Evolutionary conservation across 2,113 vertebrate species (phyloP), one percentile per base, ranked within the genome.

Genomic region (Nothoprocta pentlandii): DNA sequence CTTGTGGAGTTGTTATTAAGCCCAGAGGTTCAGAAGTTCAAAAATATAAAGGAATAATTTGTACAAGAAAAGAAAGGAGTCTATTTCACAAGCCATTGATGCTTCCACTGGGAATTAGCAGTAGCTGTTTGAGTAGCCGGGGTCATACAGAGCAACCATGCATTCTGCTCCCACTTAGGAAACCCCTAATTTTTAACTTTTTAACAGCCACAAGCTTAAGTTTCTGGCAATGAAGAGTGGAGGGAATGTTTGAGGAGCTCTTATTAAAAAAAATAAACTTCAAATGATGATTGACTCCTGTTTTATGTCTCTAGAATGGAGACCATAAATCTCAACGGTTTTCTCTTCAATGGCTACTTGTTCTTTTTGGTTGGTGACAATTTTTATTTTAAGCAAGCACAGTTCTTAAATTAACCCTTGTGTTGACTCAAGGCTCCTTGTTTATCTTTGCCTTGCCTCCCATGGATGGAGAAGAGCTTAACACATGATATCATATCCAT

Each of bases 21-120:
- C 77, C 47, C 84, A 92, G 80, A 96, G 87, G 95, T 97, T 97
- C 95, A 97, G 92, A 96, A 97, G 96, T 97, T 97, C 94, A 97
- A 89, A 93, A 92, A 94, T 95, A 95, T 96, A 96, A 97, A 96
- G 85, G 91, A 96, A 97, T 95, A 97, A 97, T 96, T 97, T 97
- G 95, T 96, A 97, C 77, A 96, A 96, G 95, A 97, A 97, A 96
- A 97, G 94, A 97, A 97, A 96, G 89, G 89, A 84, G 87, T 82
- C 92, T 97, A 96, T 97, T 97, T 97, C 95, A 96, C 94, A 95
- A 92, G 83, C 93, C 84, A 80, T 87, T 96, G 95, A 96, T 95
- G 95, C 94, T 92, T 95, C 96, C 96, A 83, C 84, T 92, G 97
- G 97, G 97, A 97, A 97, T 96, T 95, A 62, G 88, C 95, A 95